Evolutionary conservation across 2,797 vertebrate species (phyloP).

Genomic region (Hypotaenidia okinawae): DNA sequence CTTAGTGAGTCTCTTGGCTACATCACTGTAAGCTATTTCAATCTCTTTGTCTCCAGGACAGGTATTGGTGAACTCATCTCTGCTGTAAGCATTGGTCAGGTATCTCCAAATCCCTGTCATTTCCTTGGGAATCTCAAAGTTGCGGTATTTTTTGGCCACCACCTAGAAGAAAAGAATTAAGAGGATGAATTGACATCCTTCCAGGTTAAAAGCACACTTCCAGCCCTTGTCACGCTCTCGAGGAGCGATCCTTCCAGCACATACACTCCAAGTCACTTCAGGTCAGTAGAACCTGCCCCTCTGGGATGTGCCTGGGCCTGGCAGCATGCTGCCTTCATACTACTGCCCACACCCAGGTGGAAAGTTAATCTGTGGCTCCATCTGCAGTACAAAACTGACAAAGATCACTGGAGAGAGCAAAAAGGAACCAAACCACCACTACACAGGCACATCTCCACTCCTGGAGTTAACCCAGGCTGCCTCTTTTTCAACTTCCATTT

Average conservation of each 20-base stretch:
- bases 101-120: conserved; percentile 96
- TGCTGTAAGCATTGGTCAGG: conserved; percentile 90
- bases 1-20: conserved; percentile 97
- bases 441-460: neutral
- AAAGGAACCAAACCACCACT: rapidly evolving
- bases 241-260: neutral
- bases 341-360: neutral
- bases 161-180: conserved; percentile 80
- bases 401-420: neutral
- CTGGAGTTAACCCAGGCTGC: neutral
- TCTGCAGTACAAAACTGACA: conserved; percentile 58
- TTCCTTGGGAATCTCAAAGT: conserved; percentile 94
- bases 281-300: neutral
- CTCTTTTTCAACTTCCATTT: neutral
- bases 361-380: conserved; percentile 66
- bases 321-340: neutral
- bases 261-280: too few relatives aligned
- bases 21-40: conserved; percentile 95
- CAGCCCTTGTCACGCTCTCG: too few relatives aligned
- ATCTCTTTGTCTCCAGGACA: conserved; percentile 97
- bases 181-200: neutral
- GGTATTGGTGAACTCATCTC: conserved; percentile 98
- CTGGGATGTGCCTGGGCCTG: neutral
- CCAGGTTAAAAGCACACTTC: neutral
- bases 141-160: conserved; percentile 95